phyloP scores from a whole-genome alignment of 2,113 vertebrate genomes.

The Globicephala melas region DNA sequence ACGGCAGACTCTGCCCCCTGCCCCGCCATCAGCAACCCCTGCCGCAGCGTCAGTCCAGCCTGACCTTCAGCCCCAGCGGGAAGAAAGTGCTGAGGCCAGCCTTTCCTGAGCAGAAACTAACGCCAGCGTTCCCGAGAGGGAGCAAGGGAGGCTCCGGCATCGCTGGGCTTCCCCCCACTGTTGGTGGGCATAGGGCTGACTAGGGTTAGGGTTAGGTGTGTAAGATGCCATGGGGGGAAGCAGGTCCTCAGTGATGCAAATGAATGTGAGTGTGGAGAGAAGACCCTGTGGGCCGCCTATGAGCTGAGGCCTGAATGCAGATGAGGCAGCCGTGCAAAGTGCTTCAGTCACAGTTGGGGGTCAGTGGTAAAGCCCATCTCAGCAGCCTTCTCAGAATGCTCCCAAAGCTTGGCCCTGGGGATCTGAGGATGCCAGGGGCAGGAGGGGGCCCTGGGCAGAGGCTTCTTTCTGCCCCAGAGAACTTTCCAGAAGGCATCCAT shows the following conservation, averaged over 20 bases:
- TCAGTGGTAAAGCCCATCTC: neutral
- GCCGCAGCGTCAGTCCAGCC: neutral
- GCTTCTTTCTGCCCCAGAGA: conserved; percentile 59
- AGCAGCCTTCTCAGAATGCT: too few species aligned
- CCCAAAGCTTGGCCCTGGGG: neutral
- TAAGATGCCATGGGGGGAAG: neutral
- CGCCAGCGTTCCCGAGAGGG: neutral
- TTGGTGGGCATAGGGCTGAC: neutral
- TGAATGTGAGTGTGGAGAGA: accelerated
- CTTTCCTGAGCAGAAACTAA: neutral
- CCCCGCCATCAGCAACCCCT: neutral
- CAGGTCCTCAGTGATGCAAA: accelerated
- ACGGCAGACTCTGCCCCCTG: neutral
- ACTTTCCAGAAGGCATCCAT: conserved; percentile 65
- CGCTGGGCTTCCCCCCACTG: neutral
- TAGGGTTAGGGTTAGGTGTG: neutral
- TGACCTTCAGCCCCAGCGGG: neutral
- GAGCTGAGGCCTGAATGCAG: accelerated
- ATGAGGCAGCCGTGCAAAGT: accelerated
- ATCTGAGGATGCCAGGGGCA: neutral
- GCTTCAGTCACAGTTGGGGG: neutral
- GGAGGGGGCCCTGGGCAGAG: conserved; percentile 1
- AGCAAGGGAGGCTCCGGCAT: accelerated
- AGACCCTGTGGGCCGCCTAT: accelerated
- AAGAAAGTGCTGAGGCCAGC: neutral